Evolutionary conservation across 1,140 invertebrate genomes (phyloP).

Genomic region (Ceratosolen solmsi): DNA sequence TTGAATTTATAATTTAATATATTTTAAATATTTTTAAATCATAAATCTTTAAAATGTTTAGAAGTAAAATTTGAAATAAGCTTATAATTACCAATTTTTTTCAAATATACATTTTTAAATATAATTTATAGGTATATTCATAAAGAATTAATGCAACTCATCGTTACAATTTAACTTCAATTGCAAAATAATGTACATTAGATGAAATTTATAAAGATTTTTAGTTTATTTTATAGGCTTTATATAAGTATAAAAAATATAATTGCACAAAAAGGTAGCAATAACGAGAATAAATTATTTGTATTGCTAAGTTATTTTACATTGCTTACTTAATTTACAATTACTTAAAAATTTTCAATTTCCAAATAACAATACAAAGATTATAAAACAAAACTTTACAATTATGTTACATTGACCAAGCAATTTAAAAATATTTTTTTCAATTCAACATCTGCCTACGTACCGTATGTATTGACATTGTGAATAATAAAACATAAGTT

Average conservation of each 20-base stretch:
- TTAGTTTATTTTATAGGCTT: background rate
- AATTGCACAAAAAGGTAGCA: background rate
- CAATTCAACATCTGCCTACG: background rate
- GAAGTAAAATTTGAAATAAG: too few species aligned
- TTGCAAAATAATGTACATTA: too few species aligned
- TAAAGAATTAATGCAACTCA: too few species aligned
- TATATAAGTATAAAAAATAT: slow-evolving; percentile 6
- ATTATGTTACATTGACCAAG: background rate
- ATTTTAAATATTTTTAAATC: too few species aligned
- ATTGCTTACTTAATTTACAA: background rate
- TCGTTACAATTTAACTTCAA: background rate
- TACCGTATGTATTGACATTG: background rate
- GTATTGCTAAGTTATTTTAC: too few species aligned
- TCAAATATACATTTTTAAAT: too few species aligned
- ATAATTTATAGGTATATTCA: too few species aligned
- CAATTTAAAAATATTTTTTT: background rate
- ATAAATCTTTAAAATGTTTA: too few species aligned
- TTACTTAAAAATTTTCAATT: background rate
- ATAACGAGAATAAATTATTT: background rate
- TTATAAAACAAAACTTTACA: background rate
- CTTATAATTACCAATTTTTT: too few species aligned
- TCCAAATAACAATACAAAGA: background rate
- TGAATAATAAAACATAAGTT: background rate
- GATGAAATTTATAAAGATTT: slow-evolving; percentile 9
- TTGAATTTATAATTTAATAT: too few species aligned